Base-by-base conservation (phyloP, 1,140 invertebrate species). In the Drosophila mayri region DNA sequence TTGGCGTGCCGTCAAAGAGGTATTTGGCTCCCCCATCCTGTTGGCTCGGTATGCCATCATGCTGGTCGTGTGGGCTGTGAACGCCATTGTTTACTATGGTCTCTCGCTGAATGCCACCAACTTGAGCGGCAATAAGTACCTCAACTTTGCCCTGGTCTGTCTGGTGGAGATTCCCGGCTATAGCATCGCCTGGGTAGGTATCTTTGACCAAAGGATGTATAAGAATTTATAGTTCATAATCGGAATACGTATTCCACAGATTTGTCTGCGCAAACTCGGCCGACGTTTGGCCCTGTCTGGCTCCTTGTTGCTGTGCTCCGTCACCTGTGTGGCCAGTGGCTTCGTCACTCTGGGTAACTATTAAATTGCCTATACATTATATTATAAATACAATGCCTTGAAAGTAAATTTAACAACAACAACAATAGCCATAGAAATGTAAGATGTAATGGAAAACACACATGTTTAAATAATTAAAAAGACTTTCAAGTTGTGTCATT, bases 71-170 rank as follows among this genome's bases (percentile, higher is more conserved):
- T 95, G 93, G 95, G 94, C 94, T 18, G 94, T 95, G 4, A 95
- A 95, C 91, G 94, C 95, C 7, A 95, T 96, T 61, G 94, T 96
- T 3, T 97, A 95, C 78, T 97, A 96, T 81, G 96, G 96, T 4
- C 87, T 97, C 12, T 95, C 95, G 0, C 92, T 96, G 20, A 96
- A 96, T 80, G 94, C 95, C 0, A 95, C 94, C 4, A 95, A 94
- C 73, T 93, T 96, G 41, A 95, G 94, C 72, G 95, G 95, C 14
- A 94, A 96, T 83, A 94, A 95, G 79, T 95, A 95, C 81, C 75
- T 94, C 3, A 95, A 95, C 82, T 95, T 95, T 75, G 91, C 93
- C 4, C 79, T 95, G 16, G 94, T 95, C 9, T 94, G 94, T 74
- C 83, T 95, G 9, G 93, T 95, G 4, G 95, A 95, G 91, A 95